Percentiles rank a stretch among this genome's conserved stretches.
Evolutionary conservation across 1,140 invertebrate species (phyloP).

Genomic region (Rhyzopertha dominica): DNA sequence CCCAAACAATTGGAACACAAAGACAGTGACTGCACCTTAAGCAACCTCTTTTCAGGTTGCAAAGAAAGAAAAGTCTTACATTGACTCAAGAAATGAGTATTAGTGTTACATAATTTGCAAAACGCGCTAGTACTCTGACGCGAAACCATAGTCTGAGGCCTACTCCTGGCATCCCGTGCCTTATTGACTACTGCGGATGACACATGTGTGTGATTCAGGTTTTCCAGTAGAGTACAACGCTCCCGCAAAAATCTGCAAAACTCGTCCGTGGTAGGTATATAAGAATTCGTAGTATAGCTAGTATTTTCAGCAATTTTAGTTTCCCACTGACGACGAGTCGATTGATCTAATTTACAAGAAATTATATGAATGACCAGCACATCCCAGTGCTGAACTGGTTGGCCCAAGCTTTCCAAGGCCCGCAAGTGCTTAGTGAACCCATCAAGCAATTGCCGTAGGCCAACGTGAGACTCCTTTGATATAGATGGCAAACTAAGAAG

Average conservation of each 20-base stretch:
- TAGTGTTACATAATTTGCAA: not conserved
- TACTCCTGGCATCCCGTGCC: not conserved
- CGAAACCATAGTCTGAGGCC: not conserved
- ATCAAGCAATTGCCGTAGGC: conserved; percentile 19
- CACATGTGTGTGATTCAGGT: no score
- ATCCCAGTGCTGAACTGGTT: conserved; percentile 22
- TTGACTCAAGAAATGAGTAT: not conserved
- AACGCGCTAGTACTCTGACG: not conserved
- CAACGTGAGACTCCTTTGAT: conserved; percentile 21
- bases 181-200: no score
- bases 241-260: not conserved
- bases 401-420: conserved; percentile 19
- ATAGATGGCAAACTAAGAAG: conserved; percentile 24
- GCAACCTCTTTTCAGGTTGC: not conserved
- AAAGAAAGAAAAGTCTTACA: not conserved
- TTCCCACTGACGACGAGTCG: conserved; percentile 26
- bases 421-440: conserved; percentile 21
- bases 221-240: not conserved
- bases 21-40: not conserved
- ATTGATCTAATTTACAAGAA: conserved; percentile 20
- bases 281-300: not conserved
- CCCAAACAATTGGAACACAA: not conserved
- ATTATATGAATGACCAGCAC: conserved; percentile 21
- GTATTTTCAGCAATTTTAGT: no score
- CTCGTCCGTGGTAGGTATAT: not conserved